Evolutionary conservation across 2,113 vertebrate species (phyloP), one percentile per base, ranked within the genome.

Genomic region (Macrotus californicus): DNA sequence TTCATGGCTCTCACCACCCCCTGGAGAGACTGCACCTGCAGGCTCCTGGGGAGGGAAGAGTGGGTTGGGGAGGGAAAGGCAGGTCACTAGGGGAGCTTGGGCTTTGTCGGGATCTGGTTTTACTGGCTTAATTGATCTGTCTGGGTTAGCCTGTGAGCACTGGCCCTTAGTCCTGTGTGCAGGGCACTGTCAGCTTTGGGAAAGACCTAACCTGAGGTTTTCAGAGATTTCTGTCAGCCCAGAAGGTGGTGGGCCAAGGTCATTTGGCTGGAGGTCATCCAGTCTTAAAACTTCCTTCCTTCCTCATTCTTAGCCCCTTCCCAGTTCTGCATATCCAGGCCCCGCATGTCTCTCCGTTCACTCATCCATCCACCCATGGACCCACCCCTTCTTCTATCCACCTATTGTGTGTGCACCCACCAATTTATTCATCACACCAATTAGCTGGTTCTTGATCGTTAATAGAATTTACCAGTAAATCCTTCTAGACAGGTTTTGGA

Each of bases 21-120:
- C 98, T 98, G 98, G 98, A 98, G 98, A 79, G 85, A 98, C 97
- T 99, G 99, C 99, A 99, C 99, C 99, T 99, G 99, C 99, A 97
- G 97, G 77, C 97, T 98, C 98, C 97, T 93, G 97, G 97, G 96
- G 91, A 96, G 87, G 91, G 66, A 3, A 19, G 9, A n/a, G 92
- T 43, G 92, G 85, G 70, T 43, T 69, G 80, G 83, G 85, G 70
- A 91, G 87, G 61, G 72, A 79, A 59, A 72, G 64, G 72, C 41
- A 67, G 81, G 48, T 80, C 85, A 0, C 73, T 59, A 29, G 79
- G 50, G 93, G 67, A 87, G 88, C 86, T 43, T 36, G 48, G 67
- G 54, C 76, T 24, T 72, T 94, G 94, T 79, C 79, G 34, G 83
- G 84, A 80, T 97, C 92, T 96, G 80, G 73, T 59, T 93, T 89